These are phyloP conservation scores for Vireo altiloquus DNA, from an alignment of 2,113 vertebrate species.

Conservation along the genomic window DNA sequence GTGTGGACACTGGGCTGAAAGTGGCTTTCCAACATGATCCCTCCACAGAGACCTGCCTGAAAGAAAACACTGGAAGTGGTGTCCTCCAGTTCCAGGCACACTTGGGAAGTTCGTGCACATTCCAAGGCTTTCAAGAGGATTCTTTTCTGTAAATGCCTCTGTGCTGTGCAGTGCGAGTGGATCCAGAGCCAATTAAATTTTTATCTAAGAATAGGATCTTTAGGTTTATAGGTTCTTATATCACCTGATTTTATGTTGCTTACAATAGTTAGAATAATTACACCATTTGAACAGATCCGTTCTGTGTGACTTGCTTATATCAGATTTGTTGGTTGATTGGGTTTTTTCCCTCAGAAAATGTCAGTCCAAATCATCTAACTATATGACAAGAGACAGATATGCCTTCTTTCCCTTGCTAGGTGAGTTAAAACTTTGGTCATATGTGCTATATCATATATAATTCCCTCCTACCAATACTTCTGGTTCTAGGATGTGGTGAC, in stretches of 20 bases:
- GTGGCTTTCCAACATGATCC: not conserved
- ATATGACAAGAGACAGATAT: not conserved
- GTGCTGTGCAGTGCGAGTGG: not conserved
- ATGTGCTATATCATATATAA: not conserved
- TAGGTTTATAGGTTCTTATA: not conserved
- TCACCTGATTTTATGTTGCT: not conserved
- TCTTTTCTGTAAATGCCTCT: not conserved
- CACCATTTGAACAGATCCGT: not conserved
- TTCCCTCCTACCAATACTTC: not conserved
- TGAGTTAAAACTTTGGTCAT: not conserved
- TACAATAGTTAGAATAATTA: not conserved
- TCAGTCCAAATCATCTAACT: not conserved
- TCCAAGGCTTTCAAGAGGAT: not conserved
- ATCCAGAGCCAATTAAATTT: not conserved
- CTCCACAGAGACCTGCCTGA: not conserved
- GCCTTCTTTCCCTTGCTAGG: not conserved
- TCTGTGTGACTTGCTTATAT: not conserved
- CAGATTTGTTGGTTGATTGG: not conserved
- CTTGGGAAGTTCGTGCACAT: not conserved
- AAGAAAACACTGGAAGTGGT: not conserved
- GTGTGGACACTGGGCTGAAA: not conserved
- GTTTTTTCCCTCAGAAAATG: not conserved
- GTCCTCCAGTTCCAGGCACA: not conserved
- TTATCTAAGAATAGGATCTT: not conserved
- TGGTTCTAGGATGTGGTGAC: not conserved